Evolutionary conservation across 2,113 vertebrate genomes (phyloP).

Genomic region (Sylvicapra grimmia): DNA sequence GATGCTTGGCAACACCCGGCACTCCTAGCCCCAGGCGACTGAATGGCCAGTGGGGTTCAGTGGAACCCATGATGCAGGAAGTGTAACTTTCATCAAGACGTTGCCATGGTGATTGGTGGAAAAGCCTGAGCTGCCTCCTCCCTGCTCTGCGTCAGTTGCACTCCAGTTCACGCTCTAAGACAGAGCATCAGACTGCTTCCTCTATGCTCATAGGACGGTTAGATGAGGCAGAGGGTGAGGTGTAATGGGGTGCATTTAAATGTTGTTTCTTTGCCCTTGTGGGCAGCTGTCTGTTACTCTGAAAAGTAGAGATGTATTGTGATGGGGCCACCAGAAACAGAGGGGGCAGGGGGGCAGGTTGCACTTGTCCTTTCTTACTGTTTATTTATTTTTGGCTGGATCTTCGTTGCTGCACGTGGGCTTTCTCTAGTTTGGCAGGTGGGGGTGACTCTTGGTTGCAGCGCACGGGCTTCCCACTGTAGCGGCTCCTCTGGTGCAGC

Average conservation of each 20-base stretch:
- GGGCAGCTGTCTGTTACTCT: neutral
- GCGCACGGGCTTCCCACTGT: neutral
- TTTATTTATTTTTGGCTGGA: neutral
- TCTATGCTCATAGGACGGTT: too few relatives aligned
- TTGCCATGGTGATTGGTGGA: neutral
- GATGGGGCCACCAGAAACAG: neutral
- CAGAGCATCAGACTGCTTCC: neutral
- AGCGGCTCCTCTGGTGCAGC: accelerated
- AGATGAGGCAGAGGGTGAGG: neutral
- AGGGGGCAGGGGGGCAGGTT: neutral
- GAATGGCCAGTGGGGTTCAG: neutral
- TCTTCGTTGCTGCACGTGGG: neutral
- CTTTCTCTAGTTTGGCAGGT: neutral
- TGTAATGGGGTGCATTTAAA: neutral
- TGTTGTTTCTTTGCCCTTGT: neutral
- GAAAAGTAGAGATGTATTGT: neutral
- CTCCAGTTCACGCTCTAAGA: neutral
- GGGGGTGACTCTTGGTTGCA: neutral
- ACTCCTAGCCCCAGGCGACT: neutral
- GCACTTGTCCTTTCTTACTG: too few relatives aligned
- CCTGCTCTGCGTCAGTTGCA: neutral
- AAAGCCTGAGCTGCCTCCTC: neutral
- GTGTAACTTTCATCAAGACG: neutral
- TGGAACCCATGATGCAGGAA: neutral
- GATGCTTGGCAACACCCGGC: accelerated